phyloP scores from a whole-genome alignment of 1,140 invertebrate species.

The silkworm (Bombyx mori) region ASM3026992v2 NC_085110.1:7074001-7074500 shows the following conservation, averaged over 20 bases:
- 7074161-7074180: conserved; percentile 31
- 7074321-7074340: too few relatives aligned
- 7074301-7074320: too few relatives aligned
- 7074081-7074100: conserved; percentile 54
- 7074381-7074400: too few relatives aligned
- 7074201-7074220: neutral
- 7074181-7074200: conserved; percentile 8
- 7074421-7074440: too few relatives aligned
- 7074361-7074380: too few relatives aligned
- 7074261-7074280: neutral
- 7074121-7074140: conserved; percentile 45
- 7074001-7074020: conserved; percentile 53
- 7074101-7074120: conserved; percentile 46
- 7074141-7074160: conserved; percentile 43
- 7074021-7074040: conserved; percentile 67
- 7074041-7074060: conserved; percentile 64
- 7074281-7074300: too few relatives aligned
- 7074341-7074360: too few relatives aligned
- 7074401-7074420: too few relatives aligned
- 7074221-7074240: conserved; percentile 1
- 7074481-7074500: too few relatives aligned
- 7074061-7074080: conserved; percentile 46
- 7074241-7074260: neutral
- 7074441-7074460: too few relatives aligned
- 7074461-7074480: too few relatives aligned